Evolutionary conservation across 2,888 invertebrate genomes (phyloP).

Genomic region (Metacarcinus magister): DNA sequence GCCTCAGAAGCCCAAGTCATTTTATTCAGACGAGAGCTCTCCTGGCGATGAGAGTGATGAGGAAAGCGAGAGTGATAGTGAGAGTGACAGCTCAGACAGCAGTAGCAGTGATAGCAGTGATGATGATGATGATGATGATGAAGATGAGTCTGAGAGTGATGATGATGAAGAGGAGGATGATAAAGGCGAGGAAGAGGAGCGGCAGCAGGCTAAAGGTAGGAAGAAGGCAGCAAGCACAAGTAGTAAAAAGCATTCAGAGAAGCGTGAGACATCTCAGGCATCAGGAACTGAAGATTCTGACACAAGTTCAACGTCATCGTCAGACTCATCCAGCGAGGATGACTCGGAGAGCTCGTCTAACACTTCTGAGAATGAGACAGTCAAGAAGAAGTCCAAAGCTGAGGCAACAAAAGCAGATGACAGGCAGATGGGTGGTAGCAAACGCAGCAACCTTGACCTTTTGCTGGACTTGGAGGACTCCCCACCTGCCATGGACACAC

Average conservation of each 20-base stretch:
- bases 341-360: constrained; percentile 68
- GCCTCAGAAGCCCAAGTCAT: constrained; percentile 66
- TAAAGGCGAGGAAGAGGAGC: constrained; percentile 35
- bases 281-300: neutral
- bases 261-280: neutral
- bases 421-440: constrained; percentile 46
- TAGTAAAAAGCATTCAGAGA: neutral
- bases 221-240: neutral
- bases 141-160: neutral
- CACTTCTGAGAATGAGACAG: constrained; percentile 83
- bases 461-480: constrained; percentile 91
- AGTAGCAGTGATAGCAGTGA: constrained; percentile 80
- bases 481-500: constrained; percentile 87
- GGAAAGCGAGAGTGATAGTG: constrained; percentile 80
- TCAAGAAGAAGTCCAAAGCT: constrained; percentile 83
- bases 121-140: constrained; percentile 62
- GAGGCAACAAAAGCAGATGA: constrained; percentile 18
- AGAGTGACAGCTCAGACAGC: constrained; percentile 82
- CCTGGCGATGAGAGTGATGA: constrained; percentile 83
- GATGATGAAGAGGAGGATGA: constrained; percentile 8
- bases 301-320: constrained; percentile 70
- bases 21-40: constrained; percentile 82
- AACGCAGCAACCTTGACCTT: constrained; percentile 87
- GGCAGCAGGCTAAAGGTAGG: neutral
- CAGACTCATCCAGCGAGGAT: constrained; percentile 67